Evolutionary conservation across 2,797 vertebrate genomes (phyloP).

Genomic region (Discoglossus pictus): DNA sequence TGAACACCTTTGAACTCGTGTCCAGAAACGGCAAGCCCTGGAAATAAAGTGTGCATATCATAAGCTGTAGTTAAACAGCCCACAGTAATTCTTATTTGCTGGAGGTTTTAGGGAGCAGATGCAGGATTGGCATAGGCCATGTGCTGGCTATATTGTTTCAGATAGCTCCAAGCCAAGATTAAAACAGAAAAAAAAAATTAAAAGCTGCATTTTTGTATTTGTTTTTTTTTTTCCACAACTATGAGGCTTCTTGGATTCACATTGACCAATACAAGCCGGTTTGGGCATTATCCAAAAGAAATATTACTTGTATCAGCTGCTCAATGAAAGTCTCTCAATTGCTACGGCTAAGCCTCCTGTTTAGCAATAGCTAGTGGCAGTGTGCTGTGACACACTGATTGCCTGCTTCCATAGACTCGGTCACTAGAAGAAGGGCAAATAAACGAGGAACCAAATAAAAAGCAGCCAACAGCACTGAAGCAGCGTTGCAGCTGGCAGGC

Average conservation of each 20-base stretch:
- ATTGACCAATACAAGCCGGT: conserved; percentile 63
- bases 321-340: conserved; percentile 60
- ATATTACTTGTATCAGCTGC: conserved; percentile 71
- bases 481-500: conserved; percentile 76
- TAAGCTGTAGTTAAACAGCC: conserved; percentile 80
- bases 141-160: conserved; percentile 75
- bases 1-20: conserved; percentile 71
- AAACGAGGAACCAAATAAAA: conserved; percentile 67
- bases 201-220: conserved; percentile 59
- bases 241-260: conserved; percentile 70
- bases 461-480: conserved; percentile 74
- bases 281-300: conserved; percentile 72
- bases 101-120: conserved; percentile 84
- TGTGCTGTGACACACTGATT: conserved; percentile 62
- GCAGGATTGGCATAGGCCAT: conserved; percentile 75
- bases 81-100: conserved; percentile 81
- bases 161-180: conserved; percentile 69
- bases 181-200: conserved; percentile 53
- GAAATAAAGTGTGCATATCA: conserved; percentile 75
- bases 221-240: conserved; percentile 42
- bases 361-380: conserved; percentile 65
- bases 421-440: conserved; percentile 75
- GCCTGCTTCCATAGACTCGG: conserved; percentile 65
- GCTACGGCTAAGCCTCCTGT: conserved; percentile 62
- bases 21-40: conserved; percentile 60